phyloP scores from a whole-genome alignment of 2,113 vertebrate genomes.

The Aptenodytes forsteri region DNA sequence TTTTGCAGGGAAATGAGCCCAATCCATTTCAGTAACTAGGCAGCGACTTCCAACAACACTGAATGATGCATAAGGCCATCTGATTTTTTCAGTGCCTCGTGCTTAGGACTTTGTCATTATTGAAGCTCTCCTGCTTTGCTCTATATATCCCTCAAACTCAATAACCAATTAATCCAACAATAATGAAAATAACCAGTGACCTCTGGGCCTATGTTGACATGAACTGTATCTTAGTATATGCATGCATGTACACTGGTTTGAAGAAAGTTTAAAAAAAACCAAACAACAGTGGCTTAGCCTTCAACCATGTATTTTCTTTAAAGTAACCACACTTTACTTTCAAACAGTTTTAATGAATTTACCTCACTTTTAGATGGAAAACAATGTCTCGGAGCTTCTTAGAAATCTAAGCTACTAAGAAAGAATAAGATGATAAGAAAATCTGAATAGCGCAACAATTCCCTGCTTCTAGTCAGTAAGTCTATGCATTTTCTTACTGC shows the following conservation, averaged over 20 bases:
- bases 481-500: neutral
- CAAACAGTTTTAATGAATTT: neutral
- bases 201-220: neutral
- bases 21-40: neutral
- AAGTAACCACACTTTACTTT: neutral
- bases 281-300: neutral
- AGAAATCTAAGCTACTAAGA: neutral
- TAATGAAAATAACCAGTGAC: neutral
- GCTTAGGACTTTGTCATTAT: accelerated
- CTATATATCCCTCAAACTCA: neutral
- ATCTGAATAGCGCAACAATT: neutral
- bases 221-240: neutral
- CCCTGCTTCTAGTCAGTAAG: neutral
- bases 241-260: neutral
- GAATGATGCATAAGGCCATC: neutral
- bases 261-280: neutral
- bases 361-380: neutral
- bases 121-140: neutral
- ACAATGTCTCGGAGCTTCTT: neutral
- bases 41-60: neutral
- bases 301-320: neutral
- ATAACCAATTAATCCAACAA: neutral
- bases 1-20: neutral
- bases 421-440: neutral
- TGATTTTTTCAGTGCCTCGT: neutral